A percentile compares a stretch with the other conserved stretches of the same genome.
These are phyloP conservation scores for Coregonus sp. DNA, from an alignment of 2,797 vertebrate species.

Conservation along the genomic window DNA sequence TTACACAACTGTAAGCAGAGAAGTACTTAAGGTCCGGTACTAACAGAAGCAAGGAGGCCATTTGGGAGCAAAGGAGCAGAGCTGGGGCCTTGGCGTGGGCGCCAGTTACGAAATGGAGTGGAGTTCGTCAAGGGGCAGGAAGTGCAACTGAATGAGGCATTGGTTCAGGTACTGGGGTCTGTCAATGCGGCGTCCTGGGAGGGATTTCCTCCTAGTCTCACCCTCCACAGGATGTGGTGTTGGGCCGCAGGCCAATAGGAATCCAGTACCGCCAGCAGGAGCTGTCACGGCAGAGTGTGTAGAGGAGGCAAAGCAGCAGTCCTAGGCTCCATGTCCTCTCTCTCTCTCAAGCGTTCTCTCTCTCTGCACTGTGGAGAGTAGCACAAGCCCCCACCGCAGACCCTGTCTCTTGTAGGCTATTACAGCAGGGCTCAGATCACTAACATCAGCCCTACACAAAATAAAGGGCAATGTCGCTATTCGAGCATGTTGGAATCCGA, in stretches of 20 bases:
- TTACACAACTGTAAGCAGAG: neutral
- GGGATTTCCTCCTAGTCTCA: constrained; percentile 14
- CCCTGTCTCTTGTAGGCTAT: neutral
- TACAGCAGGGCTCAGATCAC: neutral
- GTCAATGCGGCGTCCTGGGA: constrained; percentile 25
- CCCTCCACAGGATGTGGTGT: constrained; percentile 22
- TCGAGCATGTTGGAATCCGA: neutral
- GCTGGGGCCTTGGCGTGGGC: neutral
- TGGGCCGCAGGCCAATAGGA: neutral
- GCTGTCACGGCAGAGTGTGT: neutral
- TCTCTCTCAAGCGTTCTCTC: no score
- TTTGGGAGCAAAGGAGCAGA: neutral
- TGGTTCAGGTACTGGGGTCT: constrained; percentile 16
- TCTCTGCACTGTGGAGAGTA: neutral
- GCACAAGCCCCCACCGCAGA: neutral
- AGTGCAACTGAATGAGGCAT: constrained; percentile 10
- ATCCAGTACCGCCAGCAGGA: neutral
- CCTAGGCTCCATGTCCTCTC: neutral
- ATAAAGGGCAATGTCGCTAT: neutral
- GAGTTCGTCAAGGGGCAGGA: constrained; percentile 1
- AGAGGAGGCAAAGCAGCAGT: neutral
- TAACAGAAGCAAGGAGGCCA: neutral
- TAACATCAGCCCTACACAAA: neutral
- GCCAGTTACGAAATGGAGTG: neutral
- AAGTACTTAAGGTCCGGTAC: neutral